Base-by-base conservation (phyloP, 2,888 invertebrate genomes). In the Eupithecia tripunctaria region DNA sequence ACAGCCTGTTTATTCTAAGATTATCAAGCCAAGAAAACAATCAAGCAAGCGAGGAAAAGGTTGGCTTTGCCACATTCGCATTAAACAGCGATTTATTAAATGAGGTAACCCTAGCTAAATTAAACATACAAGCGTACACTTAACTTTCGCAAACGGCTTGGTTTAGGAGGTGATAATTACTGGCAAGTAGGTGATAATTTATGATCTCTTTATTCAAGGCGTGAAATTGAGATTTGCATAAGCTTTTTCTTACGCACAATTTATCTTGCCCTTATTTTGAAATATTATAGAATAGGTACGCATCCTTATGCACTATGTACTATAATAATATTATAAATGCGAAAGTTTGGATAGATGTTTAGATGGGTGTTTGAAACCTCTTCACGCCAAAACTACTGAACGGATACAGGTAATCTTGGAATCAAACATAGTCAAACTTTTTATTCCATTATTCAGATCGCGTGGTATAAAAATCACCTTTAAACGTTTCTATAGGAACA, bases 91-190 rank as follows among this genome's bases (percentile, higher is more conserved):
- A 63, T 67, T 69, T 65, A 43, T 38, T 6, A 32, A 29, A 64
- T 68, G 64, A 36, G 67, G 64, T 65, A 73, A 68, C 73, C 73
- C 68, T 70, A 65, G 43, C 64, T 27, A 67, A 63, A 59, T 64
- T 73, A 67, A 66, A 64, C 68, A 43, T 10, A 62, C 36, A 47
- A 64, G n/a, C 21, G 60, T 60, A 73, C 59, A 36, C 63, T 41
- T 70, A 25, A 70, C 78, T 76, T 76, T 76, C 74, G 70, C 73
- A 70, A 78, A 78, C 72, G 70, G 74, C 67, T 76, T 78, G 71
- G 75, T 76, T 76, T 74, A 73, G 18, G 62, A 73, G 67, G 71
- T 73, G 74, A 73, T 77, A 76, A 77, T 76, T 76, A 71, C 72
- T 71, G 25, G 65, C 70, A 72, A 77, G 72, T 68, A 70, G 70